Conservation (phyloP, 2,888 invertebrate species). For the Spicauda simplicius region DNA sequence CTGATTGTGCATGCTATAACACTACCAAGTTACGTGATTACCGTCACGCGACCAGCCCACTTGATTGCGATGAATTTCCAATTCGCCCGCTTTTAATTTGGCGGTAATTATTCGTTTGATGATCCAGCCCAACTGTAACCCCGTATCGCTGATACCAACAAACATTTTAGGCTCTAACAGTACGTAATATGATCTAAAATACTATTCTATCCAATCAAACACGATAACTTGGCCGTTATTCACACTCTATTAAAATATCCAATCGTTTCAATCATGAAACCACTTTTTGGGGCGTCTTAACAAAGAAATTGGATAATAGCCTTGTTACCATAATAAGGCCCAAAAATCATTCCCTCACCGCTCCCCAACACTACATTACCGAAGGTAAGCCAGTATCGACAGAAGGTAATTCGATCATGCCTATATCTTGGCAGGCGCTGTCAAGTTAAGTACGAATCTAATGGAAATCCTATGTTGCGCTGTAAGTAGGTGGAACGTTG, state of each 20-base stretch:
- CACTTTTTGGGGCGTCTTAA: conserved; percentile 8
- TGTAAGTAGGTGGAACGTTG: conserved; percentile 57
- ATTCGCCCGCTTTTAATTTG: conserved; percentile 58
- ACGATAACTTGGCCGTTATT: conserved; percentile 2
- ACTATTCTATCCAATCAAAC: neutral
- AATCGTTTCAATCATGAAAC: conserved; percentile 20
- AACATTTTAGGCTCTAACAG: conserved; percentile 7
- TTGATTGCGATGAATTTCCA: conserved; percentile 59
- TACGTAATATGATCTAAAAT: conserved; percentile 21
- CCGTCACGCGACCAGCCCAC: conserved; percentile 60
- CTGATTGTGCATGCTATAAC: conserved; percentile 56
- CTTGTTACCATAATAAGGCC: conserved; percentile 22
- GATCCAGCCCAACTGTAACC: conserved; percentile 42
- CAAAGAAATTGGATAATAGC: conserved; percentile 35
- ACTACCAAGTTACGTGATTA: conserved; percentile 60
- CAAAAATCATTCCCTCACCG: conserved; percentile 13
- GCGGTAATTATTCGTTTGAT: conserved; percentile 53
- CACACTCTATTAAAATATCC: neutral
- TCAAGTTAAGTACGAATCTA: conserved; percentile 72
- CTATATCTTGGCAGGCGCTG: conserved; percentile 61
- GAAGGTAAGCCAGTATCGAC: conserved; percentile 53
- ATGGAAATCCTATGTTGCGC: conserved; percentile 76
- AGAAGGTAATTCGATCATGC: conserved; percentile 73
- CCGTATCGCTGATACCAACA: conserved; percentile 19
- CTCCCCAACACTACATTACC: conserved; percentile 38